phyloP scores from a whole-genome alignment of 2,888 invertebrate genomes.

The Hipparchia sbordonii region DNA sequence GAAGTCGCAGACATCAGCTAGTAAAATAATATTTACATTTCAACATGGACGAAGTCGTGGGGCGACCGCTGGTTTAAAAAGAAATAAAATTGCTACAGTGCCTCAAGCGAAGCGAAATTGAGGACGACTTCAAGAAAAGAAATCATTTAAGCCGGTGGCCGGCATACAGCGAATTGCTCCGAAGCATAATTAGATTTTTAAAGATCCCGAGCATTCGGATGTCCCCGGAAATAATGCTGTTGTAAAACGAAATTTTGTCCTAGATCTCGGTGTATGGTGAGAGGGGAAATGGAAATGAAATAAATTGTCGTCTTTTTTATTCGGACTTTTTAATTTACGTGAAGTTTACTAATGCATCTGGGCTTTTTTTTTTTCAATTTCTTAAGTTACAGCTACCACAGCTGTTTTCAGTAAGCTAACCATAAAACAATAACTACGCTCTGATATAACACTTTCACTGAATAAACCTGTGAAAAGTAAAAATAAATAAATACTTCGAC shows the following conservation, averaged over 20 bases:
- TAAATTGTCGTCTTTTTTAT: not conserved
- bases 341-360: not conserved
- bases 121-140: slow-evolving; percentile 34
- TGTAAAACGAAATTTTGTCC: slow-evolving; percentile 31
- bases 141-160: slow-evolving; percentile 36
- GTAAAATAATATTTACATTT: too few relatives aligned
- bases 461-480: too few relatives aligned
- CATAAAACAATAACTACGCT: too few relatives aligned
- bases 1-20: too few relatives aligned
- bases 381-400: too few relatives aligned
- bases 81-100: slow-evolving; percentile 27
- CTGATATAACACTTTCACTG: too few relatives aligned
- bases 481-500: too few relatives aligned
- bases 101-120: slow-evolving; percentile 24
- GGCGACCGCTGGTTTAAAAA: not conserved
- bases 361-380: not conserved
- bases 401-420: too few relatives aligned
- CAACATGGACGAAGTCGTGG: too few relatives aligned
- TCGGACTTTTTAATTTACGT: not conserved
- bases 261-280: slow-evolving; percentile 14
- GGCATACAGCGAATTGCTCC: slow-evolving; percentile 29
- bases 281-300: not conserved
- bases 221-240: slow-evolving; percentile 30
- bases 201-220: slow-evolving; percentile 20
- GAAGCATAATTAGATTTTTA: slow-evolving; percentile 40